Evolutionary conservation across 2,797 vertebrate genomes (phyloP), one percentile per base, ranked within the genome.

Genomic region (Staurois parvus): DNA sequence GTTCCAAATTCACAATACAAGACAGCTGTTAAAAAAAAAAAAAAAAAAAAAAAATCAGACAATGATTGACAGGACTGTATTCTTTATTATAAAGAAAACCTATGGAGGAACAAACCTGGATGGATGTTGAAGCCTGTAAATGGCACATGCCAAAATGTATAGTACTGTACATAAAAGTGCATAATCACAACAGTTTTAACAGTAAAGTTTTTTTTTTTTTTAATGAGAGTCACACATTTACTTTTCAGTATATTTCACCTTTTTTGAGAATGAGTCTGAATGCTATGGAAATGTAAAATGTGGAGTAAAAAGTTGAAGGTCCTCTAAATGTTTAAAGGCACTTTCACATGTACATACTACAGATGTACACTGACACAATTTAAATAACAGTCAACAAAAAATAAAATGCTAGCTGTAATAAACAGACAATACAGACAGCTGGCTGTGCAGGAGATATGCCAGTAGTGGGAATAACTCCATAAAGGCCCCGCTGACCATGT

Each of bases 151-250:
- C 94, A 91, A 97, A 93, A 97, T 97, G 94, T 98, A 98, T 97
- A 98, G 94, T 96, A 96, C 95, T 97, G 94, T 97, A 98, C 97
- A 97, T 94, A 95, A 97, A 99, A 97, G 97, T 98, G 97, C 96
- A 97, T 95, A 93, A 94, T 97, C 96, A 99, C 97, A 93, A 97
- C 95, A 94, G 93, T 92, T 95, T n/a, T 93, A 97, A 96, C 95
- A 92, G 94, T 95, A 95, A 88, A 93, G 88, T 45, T 8, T 93
- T 91, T 93, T 93, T 45, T 8, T 93, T 91, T 93, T 93, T 77
- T 28, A 62, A 92, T 93, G 92, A 94, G 95, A 91, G 72, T 90
- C 88, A 86, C 82, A 88, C 88, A 84, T 42, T 89, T 88, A 89
- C 92, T 91, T 93, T 92, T 90, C 24, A 76, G 24, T 32, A 10